Base-by-base conservation (phyloP, 2,797 vertebrate genomes). In the Percopsis omiscomaycus region DNA sequence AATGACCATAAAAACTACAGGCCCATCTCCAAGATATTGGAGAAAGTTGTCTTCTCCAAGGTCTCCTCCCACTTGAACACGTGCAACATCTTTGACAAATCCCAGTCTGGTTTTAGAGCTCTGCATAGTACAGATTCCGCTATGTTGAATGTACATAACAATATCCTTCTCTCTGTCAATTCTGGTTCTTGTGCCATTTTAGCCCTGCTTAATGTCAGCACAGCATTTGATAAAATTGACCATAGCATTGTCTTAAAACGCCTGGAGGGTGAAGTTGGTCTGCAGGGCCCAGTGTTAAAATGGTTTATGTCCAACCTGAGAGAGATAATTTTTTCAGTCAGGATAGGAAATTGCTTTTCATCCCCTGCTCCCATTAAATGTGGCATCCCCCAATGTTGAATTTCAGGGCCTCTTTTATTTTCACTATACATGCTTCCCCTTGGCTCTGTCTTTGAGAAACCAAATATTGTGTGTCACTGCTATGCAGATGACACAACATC, bases 1-100 rank as follows among this genome's bases (percentile, higher is more conserved):
- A 42, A 30, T 51, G 28, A 51, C 46, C 10, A 53, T 63, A 63
- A 32, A 16, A 53, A 53, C 12, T 53, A 63, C 61, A 53, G 60
- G 60, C 60, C 48, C 48, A 51, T 50, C 5, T 50, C 48, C 5
- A 50, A 50, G 48, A 50, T 3, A 14, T 50, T 50, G 14, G 10
- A 50, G 15, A 50, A n/a, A 50, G 12, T 8, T 50, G 2, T 15
- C 48, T 50, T 15, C n/a, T 5, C 48, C 48, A 50, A 5, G 48
- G 44, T 51, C 50, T 51, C 15, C 50, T 50, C 3, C n/a, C 15
- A 3, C 15, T 22, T 51, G 15, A 22, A 22, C 15, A 51, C 15
- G 16, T 51, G n/a, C 49, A 51, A 51, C 49, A 51, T 22, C 50
- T 52, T 52, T 52, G 50, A 52, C n/a, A 50, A 50, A 50, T 50